Evolutionary conservation across 2,113 vertebrate species (phyloP), one percentile per base, ranked within the genome.

Genomic region (Anhinga rufa): DNA sequence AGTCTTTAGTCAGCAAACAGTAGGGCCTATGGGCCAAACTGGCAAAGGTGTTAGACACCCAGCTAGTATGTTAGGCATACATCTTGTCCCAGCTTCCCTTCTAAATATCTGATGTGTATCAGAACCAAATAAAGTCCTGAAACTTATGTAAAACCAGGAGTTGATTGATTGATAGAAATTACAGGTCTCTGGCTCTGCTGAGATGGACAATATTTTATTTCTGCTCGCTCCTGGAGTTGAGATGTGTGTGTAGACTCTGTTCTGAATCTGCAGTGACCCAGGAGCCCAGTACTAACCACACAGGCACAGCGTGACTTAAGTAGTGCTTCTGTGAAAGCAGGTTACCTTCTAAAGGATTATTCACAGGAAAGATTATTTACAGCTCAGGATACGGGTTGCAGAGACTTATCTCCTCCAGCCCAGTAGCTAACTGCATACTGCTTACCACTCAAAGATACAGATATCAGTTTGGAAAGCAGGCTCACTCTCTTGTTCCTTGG

Each of bases 271-370:
- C 58, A 52, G 57, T 86, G 84, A 74, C 49, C 78, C 44, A 25
- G 24, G 48, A 61, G 60, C 72, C 86, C 77, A 71, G 49, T 52
- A 44, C 66, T 79, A 78, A 91, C 90, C 71, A 72, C 49, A 54
- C 26, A 61, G 81, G 51, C 84, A 91, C n/a, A 62, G 8, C 8
- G 5, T 60, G 91, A 90, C 68, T 84, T 87, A 58, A 90, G 57
- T 7, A 75, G 52, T 49, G 22, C 80, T 82, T 61, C 49, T 76
- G 60, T 51, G 61, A 87, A 80, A 81, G 83, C 80, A 79, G 62
- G 89, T 64, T 93, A 62, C 75, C 84, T 94, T 89, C 89, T 28
- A 26, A 91, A 78, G 94, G 85, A 91, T 96, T 92, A 94, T 64
- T 80, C 82, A 88, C 80, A 92, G 71, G 64, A 57, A n/a, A 89